Percentiles rank a stretch among this genome's conserved stretches.
phyloP scores from a whole-genome alignment of 2,113 vertebrate genomes.

The Anoplopoma fimbria region DNA sequence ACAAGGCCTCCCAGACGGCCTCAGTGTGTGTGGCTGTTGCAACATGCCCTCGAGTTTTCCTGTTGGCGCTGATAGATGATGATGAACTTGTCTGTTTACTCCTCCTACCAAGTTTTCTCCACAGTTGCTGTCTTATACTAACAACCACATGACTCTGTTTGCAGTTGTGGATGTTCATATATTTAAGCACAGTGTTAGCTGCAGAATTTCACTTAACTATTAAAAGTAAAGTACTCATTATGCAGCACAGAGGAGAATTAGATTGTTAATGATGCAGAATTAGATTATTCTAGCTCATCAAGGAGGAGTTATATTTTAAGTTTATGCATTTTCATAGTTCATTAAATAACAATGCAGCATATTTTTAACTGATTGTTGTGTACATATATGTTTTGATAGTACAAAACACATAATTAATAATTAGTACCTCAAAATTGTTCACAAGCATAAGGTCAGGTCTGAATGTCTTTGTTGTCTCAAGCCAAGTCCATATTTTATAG shows the following conservation, averaged over 20 bases:
- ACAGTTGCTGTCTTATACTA: conserved; percentile 17
- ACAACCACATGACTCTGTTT: conserved; percentile 2
- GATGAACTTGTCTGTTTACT: conserved; percentile 37
- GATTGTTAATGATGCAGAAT: neutral
- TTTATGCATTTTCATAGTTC: neutral
- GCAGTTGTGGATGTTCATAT: neutral
- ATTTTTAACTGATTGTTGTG: neutral
- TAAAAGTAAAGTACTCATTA: neutral
- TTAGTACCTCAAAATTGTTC: neutral
- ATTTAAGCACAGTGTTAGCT: neutral
- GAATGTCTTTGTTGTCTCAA: neutral
- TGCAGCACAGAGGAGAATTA: neutral
- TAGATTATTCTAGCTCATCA: neutral
- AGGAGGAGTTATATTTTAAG: neutral
- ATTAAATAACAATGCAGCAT: neutral
- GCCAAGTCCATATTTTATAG: neutral
- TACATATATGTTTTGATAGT: neutral
- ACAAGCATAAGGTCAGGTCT: neutral
- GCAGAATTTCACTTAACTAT: neutral
- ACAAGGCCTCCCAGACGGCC: conserved; percentile 56
- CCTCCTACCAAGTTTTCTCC: conserved; percentile 33
- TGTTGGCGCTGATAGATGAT: conserved; percentile 64
- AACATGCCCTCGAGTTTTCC: conserved; percentile 46
- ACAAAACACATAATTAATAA: neutral
- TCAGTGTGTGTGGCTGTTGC: conserved; percentile 33